Base-by-base conservation (phyloP, 1,140 invertebrate genomes). In the Hermetia illucens region DNA sequence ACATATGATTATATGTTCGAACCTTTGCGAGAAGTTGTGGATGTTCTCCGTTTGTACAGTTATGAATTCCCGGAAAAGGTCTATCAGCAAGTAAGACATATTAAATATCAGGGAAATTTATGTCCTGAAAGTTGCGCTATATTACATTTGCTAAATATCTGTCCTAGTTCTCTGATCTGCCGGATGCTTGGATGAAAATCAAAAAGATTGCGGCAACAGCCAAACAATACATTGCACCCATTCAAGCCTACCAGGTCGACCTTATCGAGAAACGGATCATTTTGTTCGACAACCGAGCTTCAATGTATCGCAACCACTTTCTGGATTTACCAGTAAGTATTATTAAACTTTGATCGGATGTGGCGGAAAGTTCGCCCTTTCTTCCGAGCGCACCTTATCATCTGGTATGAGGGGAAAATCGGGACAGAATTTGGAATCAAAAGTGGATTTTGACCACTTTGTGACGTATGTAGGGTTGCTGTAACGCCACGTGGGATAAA, bases 161-260 rank as follows among this genome's bases (percentile, higher is more conserved):
- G n/a, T n/a, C n/a, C n/a, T 57, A 74, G 62, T 51, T 74, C 25
- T 62, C 78, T 60, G 77, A 86, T 50, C 59, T 96, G 20, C 91
- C 91, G 1, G 86, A 91, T 46, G 73, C 74, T 46, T 97, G 92
- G 92, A 70, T 62, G 21, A 81, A 79, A 41, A 72, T 86, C n/a
- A 89, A 94, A 58, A 90, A 91, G 60, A 50, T 68, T 41, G 77
- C 82, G 5, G 73, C 82, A 4, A 75, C 78, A 35, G 76, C 84
- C n/a, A 91, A 90, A 55, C 85, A 91, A 57, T 69, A 77, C 19
- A 85, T 93, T 22, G 79, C 77, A 9, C 87, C 90, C 19, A 70
- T 88, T 42, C 71, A 75, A 50, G 66, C 70, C 4, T 66, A 70
- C 25, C 72, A 77, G 45, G 68, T 73, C 1, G 69, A 71, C 31